Conservation (phyloP, 2,888 invertebrate species). For the Chironomus riparius region DNA sequence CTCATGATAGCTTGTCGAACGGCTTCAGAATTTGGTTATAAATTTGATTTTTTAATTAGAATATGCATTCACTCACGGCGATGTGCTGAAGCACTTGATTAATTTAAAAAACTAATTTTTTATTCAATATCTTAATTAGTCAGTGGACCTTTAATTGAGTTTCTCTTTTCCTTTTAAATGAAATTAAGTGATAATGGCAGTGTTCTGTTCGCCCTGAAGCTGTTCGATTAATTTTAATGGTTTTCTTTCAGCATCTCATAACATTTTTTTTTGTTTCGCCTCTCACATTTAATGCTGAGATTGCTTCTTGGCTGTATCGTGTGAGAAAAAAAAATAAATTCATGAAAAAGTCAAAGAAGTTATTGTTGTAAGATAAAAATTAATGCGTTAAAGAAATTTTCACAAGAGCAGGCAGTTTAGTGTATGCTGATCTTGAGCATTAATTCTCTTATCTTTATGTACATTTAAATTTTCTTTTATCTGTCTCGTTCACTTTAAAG, state of each 20-base stretch:
- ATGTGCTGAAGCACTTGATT: not conserved
- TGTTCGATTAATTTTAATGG: constrained; percentile 26
- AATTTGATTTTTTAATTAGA: constrained; percentile 14
- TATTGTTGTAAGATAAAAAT: not conserved
- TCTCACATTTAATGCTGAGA: not conserved
- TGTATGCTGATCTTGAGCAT: no score
- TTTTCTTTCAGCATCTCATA: not conserved
- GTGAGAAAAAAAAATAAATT: not conserved
- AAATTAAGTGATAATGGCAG: constrained; percentile 25
- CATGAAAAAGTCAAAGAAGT: not conserved
- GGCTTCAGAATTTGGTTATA: no score
- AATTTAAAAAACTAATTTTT: constrained; percentile 13
- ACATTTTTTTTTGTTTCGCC: not conserved
- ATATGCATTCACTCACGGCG: constrained; percentile 2
- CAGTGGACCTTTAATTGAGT: constrained; percentile 23
- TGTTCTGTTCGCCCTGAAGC: constrained; percentile 19
- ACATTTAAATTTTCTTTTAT: no score
- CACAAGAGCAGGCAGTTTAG: not conserved
- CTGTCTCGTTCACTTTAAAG: no score
- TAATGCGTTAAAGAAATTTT: not conserved
- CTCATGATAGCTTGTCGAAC: no score
- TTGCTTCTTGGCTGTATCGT: no score
- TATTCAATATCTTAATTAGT: constrained; percentile 24
- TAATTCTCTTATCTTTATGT: no score
- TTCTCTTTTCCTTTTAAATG: not conserved